Evolutionary conservation across 2,888 invertebrate species (phyloP).

Genomic region (Amblyteles armatorius): DNA sequence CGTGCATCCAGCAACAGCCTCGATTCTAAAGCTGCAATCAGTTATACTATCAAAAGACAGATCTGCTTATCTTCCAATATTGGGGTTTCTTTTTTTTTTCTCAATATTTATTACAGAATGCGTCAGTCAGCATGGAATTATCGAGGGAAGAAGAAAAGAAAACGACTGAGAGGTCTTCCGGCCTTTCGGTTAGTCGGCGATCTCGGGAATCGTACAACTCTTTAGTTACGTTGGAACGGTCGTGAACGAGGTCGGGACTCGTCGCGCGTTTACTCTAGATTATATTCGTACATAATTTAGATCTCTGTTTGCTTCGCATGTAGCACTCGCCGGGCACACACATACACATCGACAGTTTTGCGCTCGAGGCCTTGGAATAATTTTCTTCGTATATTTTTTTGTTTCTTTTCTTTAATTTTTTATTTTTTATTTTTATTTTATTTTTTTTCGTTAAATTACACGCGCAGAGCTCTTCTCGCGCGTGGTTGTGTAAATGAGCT

Average conservation of each 20-base stretch:
- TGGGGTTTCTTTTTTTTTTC: neutral
- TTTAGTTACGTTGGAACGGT: conserved; percentile 7
- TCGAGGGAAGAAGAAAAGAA: neutral
- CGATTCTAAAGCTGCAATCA: neutral
- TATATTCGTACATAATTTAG: conserved; percentile 25
- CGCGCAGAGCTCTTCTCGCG: neutral
- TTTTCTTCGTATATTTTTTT: conserved; percentile 6
- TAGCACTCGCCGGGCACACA: neutral
- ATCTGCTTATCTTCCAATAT: neutral
- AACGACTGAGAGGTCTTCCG: neutral
- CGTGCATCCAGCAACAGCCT: neutral
- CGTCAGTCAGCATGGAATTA: neutral
- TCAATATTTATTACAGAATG: conserved; percentile 29
- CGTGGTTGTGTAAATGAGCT: neutral
- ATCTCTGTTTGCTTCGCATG: conserved; percentile 10
- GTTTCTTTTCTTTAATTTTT: neutral
- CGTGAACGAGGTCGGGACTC: conserved; percentile 43
- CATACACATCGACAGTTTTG: conserved; percentile 17
- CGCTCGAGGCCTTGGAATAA: conserved; percentile 41
- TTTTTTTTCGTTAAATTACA: neutral
- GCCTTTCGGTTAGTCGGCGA: neutral
- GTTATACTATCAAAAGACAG: neutral
- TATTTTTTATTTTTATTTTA: neutral
- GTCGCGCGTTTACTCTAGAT: conserved; percentile 42
- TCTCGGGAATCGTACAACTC: neutral